Evolutionary conservation across 2,113 vertebrate genomes (phyloP).

Genomic region (Corythaeola cristata): DNA sequence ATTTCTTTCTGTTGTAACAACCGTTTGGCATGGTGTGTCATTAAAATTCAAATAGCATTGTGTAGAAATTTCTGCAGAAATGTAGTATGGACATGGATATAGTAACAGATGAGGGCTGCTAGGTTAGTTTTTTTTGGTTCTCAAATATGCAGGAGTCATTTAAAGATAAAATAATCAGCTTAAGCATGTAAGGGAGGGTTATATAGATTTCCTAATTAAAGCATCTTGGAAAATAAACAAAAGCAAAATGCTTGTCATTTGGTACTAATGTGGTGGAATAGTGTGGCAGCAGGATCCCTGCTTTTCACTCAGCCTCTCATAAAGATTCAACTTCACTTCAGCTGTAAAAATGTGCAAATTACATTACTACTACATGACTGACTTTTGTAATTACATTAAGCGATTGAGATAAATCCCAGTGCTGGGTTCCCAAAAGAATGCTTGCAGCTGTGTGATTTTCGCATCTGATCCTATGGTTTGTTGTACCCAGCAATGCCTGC

Average conservation of each 20-base stretch:
- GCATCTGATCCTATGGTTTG: constrained; percentile 76
- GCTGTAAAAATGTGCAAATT: constrained; percentile 81
- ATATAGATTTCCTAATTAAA: constrained; percentile 56
- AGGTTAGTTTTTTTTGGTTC: not conserved
- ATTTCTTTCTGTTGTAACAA: not conserved
- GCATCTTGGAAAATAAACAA: constrained; percentile 61
- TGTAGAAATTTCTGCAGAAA: constrained; percentile 21
- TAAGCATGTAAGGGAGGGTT: not conserved
- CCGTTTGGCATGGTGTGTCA: not conserved
- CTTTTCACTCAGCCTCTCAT: constrained; percentile 65
- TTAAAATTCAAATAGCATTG: constrained; percentile 11
- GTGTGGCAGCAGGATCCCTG: constrained; percentile 65
- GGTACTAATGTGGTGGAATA: constrained; percentile 66
- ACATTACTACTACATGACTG: constrained; percentile 85
- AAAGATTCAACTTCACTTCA: constrained; percentile 76
- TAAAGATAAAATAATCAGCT: constrained; percentile 27
- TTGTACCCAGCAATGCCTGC: constrained; percentile 58
- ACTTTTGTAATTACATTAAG: constrained; percentile 90
- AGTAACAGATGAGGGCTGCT: not conserved
- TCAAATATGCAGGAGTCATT: not conserved
- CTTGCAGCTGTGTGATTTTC: constrained; percentile 88
- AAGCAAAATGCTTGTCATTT: constrained; percentile 66
- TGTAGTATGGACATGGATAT: not conserved
- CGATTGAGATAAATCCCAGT: constrained; percentile 83
- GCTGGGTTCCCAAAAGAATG: constrained; percentile 95